These are phyloP conservation scores for Chrysolina oricalcia DNA, from an alignment of 2,888 invertebrate genomes.

Conservation along the genomic window DNA sequence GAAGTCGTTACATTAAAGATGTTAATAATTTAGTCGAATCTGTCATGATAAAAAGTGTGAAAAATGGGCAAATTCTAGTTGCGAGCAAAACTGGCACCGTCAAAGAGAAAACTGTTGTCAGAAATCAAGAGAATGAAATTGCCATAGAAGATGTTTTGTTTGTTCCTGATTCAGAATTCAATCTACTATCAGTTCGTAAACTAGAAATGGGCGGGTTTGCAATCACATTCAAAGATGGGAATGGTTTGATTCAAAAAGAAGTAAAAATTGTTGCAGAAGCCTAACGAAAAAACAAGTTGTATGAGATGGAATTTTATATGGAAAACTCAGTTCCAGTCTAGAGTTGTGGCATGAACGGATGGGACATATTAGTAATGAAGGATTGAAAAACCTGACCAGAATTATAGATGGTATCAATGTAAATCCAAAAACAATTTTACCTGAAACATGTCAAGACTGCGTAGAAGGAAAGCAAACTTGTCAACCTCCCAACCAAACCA, in stretches of 20 bases:
- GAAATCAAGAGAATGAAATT: too few species aligned
- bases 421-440: too few species aligned
- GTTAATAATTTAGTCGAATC: neutral
- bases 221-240: neutral
- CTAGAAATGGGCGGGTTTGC: neutral
- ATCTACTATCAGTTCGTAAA: constrained; percentile 1
- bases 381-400: too few species aligned
- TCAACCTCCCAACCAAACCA: constrained; percentile 11
- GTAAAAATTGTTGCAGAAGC: neutral
- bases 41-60: neutral
- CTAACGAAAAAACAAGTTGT: neutral
- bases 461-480: neutral
- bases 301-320: too few species aligned
- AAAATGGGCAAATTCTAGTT: neutral
- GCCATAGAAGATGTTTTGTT: too few species aligned
- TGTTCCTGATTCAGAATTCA: too few species aligned
- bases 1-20: neutral
- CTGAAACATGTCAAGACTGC: neutral
- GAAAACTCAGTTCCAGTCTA: too few species aligned
- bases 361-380: too few species aligned
- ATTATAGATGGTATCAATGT: too few species aligned
- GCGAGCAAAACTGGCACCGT: too few species aligned
- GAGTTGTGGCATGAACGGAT: too few species aligned
- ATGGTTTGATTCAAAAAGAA: neutral
- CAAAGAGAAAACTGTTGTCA: neutral